Evolutionary conservation across 2,888 invertebrate species (phyloP).

Genomic region (Lycia hirtaria): DNA sequence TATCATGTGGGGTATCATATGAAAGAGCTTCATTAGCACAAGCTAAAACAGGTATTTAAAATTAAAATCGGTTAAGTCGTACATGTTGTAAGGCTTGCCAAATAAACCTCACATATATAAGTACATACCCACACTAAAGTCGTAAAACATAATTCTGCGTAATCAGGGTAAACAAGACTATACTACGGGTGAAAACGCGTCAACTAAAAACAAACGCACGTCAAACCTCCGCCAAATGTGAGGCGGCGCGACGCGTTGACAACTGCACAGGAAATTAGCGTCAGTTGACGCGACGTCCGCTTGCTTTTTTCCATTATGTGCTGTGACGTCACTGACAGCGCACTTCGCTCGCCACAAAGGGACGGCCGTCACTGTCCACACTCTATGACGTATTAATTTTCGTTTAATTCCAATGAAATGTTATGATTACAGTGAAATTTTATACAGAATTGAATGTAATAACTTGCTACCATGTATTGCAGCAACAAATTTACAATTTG

Average conservation of each 20-base stretch:
- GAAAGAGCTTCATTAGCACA: too few relatives aligned
- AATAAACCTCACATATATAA: too few relatives aligned
- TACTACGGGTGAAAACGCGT: background rate
- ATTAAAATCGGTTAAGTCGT: too few relatives aligned
- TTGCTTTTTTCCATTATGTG: slow-evolving; percentile 67
- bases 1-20: too few relatives aligned
- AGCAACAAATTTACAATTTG: too few relatives aligned
- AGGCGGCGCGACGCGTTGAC: slow-evolving; percentile 48
- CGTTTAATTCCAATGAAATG: slow-evolving; percentile 17
- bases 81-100: too few relatives aligned
- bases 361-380: slow-evolving; percentile 34
- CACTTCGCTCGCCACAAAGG: slow-evolving; percentile 48
- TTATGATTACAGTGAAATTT: background rate
- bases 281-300: slow-evolving; percentile 45
- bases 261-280: slow-evolving; percentile 67
- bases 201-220: background rate
- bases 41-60: too few relatives aligned
- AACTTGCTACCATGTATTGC: too few relatives aligned
- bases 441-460: background rate
- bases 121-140: too few relatives aligned
- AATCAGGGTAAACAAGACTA: too few relatives aligned
- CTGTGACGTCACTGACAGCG: slow-evolving; percentile 51
- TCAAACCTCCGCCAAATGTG: slow-evolving; percentile 17
- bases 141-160: too few relatives aligned
- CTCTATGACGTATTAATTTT: slow-evolving; percentile 40